phyloP scores from a whole-genome alignment of 92 coral and sea anemone genomes.

The Parazoanthus darwini region DNA sequence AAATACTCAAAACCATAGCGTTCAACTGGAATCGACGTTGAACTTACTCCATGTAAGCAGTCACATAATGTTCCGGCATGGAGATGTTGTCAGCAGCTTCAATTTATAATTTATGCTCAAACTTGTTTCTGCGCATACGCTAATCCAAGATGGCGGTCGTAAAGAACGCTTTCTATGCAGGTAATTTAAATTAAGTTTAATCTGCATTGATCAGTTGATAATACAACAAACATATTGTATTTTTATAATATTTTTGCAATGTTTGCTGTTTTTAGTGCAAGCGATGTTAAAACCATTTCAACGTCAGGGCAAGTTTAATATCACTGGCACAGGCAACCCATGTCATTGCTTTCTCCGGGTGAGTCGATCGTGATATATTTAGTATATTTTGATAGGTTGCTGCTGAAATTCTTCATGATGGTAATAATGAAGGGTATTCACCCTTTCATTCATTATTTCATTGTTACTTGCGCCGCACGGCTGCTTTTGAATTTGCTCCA shows the following conservation, averaged over 20 bases:
- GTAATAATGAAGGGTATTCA: no score
- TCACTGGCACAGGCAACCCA: neutral
- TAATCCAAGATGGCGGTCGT: constrained; percentile 68
- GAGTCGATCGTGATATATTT: neutral
- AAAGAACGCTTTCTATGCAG: constrained; percentile 17
- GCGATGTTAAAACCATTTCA: neutral
- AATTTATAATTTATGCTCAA: constrained; percentile 15
- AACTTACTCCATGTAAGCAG: neutral
- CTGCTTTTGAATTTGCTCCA: no score
- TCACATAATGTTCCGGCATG: neutral
- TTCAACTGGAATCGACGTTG: neutral
- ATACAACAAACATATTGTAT: neutral
- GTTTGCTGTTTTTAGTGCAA: neutral
- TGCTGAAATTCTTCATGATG: no score
- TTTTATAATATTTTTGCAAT: neutral
- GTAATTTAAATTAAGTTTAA: neutral
- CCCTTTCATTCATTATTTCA: no score
- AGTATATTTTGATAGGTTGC: no score
- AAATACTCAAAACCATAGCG: neutral
- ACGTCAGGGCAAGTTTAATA: neutral
- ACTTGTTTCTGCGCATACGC: constrained; percentile 48
- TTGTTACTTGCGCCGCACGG: no score
- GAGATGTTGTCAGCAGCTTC: constrained; percentile 42
- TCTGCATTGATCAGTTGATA: neutral
- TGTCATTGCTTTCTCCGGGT: neutral